These are phyloP conservation scores for Hylaea fasciaria DNA, from an alignment of 2,888 invertebrate genomes.

Conservation along the genomic window DNA sequence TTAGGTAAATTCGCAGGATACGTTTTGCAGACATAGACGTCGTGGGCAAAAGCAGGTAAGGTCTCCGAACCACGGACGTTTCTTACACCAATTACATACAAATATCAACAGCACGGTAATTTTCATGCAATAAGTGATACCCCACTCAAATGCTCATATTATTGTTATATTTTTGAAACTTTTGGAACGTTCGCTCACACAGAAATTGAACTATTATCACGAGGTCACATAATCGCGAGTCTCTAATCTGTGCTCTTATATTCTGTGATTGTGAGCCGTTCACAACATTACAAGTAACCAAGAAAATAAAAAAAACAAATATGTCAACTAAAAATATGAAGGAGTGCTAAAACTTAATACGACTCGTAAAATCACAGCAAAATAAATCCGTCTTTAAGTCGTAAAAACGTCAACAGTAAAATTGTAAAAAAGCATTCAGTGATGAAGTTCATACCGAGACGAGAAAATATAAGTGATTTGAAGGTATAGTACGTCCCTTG, in stretches of 20 bases:
- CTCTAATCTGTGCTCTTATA: slow-evolving; percentile 43
- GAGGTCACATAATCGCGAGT: slow-evolving; percentile 44
- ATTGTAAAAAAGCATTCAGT: slow-evolving; percentile 54
- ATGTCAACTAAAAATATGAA: slow-evolving; percentile 42
- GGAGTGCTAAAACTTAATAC: slow-evolving; percentile 42
- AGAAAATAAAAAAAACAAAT: slow-evolving; percentile 27
- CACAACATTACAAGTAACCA: slow-evolving; percentile 13
- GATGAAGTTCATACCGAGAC: slow-evolving; percentile 56
- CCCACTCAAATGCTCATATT: background rate
- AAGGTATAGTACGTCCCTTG: slow-evolving; percentile 45
- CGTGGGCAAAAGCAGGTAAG: too few species aligned
- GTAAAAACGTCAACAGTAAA: slow-evolving; percentile 60
- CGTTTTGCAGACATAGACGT: too few species aligned
- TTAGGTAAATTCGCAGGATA: too few species aligned
- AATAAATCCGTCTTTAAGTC: slow-evolving; percentile 55
- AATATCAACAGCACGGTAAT: background rate
- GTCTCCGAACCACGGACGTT: too few species aligned
- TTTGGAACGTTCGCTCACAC: slow-evolving; percentile 44
- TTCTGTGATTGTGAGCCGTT: slow-evolving; percentile 9
- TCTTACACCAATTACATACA: too few species aligned
- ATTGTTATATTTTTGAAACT: slow-evolving; percentile 32
- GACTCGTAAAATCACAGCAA: slow-evolving; percentile 48
- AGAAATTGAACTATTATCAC: slow-evolving; percentile 44
- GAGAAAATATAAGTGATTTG: slow-evolving; percentile 64
- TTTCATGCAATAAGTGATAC: background rate